Base-by-base conservation (phyloP, 2,888 invertebrate species). In the Drosophila leonis region DNA sequence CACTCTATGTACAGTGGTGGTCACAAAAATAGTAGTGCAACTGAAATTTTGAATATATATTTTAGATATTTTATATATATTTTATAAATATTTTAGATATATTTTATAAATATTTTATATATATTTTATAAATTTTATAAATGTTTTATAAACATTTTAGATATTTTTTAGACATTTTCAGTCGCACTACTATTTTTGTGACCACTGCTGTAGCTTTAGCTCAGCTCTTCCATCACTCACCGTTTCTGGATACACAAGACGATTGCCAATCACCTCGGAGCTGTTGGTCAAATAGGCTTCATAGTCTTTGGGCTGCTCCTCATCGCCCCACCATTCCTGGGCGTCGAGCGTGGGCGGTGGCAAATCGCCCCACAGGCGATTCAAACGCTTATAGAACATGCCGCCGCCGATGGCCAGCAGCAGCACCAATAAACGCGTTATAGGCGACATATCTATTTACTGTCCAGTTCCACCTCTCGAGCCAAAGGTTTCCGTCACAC, bases 301-400 rank as follows among this genome's bases (percentile, higher is more conserved):
- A 65, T 91, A 90, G 24, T 91, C 87, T 44, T 68, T 72, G 0
- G 92, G 91, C 29, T 74, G 65, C 4, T 82, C 88, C 33, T 82
- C 92, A 61, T 91, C 89, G 33, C 92, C 92, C 92, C 92, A 92
- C 90, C 92, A 92, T 75, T 92, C 81, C 65, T 90, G 75, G 0
- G 76, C 37, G 5, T 90, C 80, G 41, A 92, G 42, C 12, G 73
- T 27, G 1, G 92, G 92, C 0, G 68, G 79, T 1, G 84, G 72
- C 49, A 86, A 60, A 55, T 88, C 69, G 2, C 72, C 80, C 51
- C 90, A 74, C 24, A 80, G 13, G n/a, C 86, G 73, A 60, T 66
- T 79, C 8, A 84, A 24, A 24, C 75, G 65, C 62, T 78, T 92
- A 41, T 88, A 91, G 13, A 92, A 31, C 67, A 90, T 56, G 13